These are phyloP conservation scores for Drosophila dives DNA, from an alignment of 2,888 invertebrate genomes.

Conservation along the genomic window DNA sequence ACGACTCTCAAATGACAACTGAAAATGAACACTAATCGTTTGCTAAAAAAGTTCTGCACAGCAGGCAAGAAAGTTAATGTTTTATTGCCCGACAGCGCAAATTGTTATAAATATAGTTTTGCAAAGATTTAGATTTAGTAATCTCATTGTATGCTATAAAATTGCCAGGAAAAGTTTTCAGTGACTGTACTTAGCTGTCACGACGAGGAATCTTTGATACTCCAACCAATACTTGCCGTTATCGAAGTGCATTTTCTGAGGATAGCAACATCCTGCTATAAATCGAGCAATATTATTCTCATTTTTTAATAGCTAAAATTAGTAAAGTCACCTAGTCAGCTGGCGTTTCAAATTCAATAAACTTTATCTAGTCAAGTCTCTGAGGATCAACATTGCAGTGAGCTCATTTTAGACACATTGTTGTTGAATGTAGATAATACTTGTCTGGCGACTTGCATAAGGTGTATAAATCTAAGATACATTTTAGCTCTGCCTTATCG, in stretches of 20 bases:
- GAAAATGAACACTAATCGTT: conserved; percentile 30
- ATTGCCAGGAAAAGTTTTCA: too few relatives aligned
- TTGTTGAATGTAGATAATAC: conserved; percentile 5
- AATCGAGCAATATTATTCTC: too few relatives aligned
- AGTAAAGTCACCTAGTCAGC: neutral
- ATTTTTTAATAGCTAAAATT: neutral
- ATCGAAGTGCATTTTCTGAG: too few relatives aligned
- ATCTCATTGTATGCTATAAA: neutral
- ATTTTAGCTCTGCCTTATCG: neutral
- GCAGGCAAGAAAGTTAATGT: neutral
- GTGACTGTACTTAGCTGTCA: too few relatives aligned
- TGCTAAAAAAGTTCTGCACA: neutral
- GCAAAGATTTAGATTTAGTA: neutral
- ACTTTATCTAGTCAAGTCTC: neutral
- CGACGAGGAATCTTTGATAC: too few relatives aligned
- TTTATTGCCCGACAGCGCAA: neutral
- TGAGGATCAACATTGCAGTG: neutral
- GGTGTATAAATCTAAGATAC: neutral
- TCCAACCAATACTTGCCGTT: too few relatives aligned
- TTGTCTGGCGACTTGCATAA: neutral
- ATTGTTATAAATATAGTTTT: neutral
- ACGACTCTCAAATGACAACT: conserved; percentile 15
- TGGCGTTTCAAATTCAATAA: neutral
- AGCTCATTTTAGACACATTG: neutral
- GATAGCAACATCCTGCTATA: too few relatives aligned